Evolutionary conservation across 2,888 invertebrate species (phyloP).

Genomic region (Diploptera punctata): DNA sequence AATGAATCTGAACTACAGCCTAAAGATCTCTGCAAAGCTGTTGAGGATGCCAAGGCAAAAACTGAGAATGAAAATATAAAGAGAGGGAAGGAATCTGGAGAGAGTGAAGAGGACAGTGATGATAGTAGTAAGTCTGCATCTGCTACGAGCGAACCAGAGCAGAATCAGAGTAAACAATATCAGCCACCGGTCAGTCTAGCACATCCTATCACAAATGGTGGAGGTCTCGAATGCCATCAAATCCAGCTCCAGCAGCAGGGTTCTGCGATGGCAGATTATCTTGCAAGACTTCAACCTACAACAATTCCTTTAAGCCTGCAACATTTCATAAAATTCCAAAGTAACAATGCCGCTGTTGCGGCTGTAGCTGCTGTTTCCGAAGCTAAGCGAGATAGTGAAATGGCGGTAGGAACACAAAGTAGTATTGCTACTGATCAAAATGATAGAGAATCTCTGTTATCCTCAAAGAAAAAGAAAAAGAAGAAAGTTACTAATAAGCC

Average conservation of each 20-base stretch:
- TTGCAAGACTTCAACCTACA: constrained; percentile 54
- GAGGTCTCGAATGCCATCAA: constrained; percentile 43
- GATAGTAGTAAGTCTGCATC: constrained; percentile 39
- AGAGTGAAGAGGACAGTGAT: constrained; percentile 46
- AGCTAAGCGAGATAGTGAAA: constrained; percentile 46
- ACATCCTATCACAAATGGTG: neutral
- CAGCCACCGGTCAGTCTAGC: neutral
- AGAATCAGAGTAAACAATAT: neutral
- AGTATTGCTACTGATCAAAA: constrained; percentile 4
- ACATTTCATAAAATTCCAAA: constrained; percentile 53
- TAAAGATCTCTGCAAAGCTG: constrained; percentile 31
- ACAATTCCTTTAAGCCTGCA: constrained; percentile 52
- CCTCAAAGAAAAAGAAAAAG: constrained; percentile 51
- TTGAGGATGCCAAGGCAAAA: neutral
- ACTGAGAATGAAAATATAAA: neutral
- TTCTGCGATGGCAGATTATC: constrained; percentile 53
- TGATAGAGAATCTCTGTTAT: constrained; percentile 48
- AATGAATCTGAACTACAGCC: constrained; percentile 25
- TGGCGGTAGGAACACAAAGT: constrained; percentile 39
- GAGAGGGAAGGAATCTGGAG: constrained; percentile 34
- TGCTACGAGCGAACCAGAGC: constrained; percentile 32
- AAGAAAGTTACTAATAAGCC: constrained; percentile 50
- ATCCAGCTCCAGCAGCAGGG: constrained; percentile 51
- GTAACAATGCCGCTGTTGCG: constrained; percentile 45
- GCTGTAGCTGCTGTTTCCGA: constrained; percentile 8